Conservation (phyloP, 2,113 vertebrate genomes). For the Malurus melanocephalus region DNA sequence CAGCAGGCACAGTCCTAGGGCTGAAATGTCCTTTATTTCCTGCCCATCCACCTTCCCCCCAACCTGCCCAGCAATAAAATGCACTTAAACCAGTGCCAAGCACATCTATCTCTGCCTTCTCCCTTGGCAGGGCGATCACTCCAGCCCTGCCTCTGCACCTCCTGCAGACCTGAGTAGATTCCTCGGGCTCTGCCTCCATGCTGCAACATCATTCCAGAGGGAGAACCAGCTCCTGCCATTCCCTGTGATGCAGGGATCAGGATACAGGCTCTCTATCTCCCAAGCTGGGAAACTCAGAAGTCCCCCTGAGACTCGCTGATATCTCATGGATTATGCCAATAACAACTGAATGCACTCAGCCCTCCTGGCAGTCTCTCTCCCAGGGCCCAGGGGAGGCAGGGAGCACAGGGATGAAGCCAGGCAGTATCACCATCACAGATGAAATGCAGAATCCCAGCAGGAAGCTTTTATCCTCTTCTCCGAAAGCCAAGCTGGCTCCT, state of each 20-base stretch:
- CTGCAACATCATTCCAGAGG: not conserved
- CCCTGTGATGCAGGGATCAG: not conserved
- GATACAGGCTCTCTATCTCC: rapidly evolving
- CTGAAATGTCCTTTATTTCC: not conserved
- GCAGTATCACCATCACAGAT: not conserved
- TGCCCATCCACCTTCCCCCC: not conserved
- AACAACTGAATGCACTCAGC: not conserved
- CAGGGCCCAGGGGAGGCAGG: not conserved
- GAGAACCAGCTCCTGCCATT: not conserved
- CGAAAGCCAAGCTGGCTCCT: not conserved
- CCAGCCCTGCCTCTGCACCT: not conserved
- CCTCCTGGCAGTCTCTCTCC: not conserved
- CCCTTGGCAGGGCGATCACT: not conserved
- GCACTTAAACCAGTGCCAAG: not conserved
- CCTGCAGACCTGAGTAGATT: not conserved
- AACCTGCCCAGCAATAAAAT: not conserved
- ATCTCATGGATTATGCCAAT: not conserved
- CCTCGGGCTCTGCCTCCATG: not conserved
- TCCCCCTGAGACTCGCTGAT: not conserved
- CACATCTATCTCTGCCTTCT: not conserved
- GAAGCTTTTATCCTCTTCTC: not conserved
- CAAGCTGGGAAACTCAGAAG: not conserved
- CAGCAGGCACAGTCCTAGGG: not conserved
- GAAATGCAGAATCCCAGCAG: not conserved
- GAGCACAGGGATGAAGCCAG: not conserved